Percentiles rank a stretch among this genome's conserved stretches.
Conservation (phyloP, 2,888 invertebrate genomes). For the Teinopalpus imperialis region DNA sequence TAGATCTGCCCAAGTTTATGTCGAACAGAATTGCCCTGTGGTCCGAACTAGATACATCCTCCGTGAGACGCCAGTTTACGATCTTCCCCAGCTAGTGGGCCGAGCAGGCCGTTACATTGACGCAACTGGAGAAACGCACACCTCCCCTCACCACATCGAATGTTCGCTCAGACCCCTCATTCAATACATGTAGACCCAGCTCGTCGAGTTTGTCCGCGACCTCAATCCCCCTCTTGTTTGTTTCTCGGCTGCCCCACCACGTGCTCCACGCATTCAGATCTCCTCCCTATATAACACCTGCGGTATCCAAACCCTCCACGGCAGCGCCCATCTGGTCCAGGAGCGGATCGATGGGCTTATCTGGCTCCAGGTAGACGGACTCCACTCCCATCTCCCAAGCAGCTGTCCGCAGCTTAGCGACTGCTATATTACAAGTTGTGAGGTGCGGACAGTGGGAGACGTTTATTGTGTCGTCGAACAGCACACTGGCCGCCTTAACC, state of each 20-base stretch:
- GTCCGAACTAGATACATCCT: neutral
- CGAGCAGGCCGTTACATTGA: neutral
- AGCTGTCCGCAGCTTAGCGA: conserved; percentile 14
- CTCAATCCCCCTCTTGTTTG: neutral
- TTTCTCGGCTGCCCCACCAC: conserved; percentile 3
- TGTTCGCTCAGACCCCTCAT: neutral
- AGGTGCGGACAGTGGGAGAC: conserved; percentile 8
- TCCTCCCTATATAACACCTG: conserved; percentile 20
- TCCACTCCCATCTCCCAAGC: conserved; percentile 17
- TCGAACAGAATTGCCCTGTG: neutral
- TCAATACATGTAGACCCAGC: neutral
- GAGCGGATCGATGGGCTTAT: conserved; percentile 17
- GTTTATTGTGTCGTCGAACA: conserved; percentile 16
- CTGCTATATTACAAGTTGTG: conserved; percentile 21
- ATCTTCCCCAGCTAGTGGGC: neutral
- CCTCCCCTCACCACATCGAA: neutral
- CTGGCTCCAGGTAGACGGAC: conserved; percentile 23
- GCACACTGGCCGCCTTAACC: conserved; percentile 16
- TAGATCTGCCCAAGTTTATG: neutral
- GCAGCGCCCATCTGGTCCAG: neutral
- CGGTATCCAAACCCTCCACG: neutral
- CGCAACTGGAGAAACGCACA: neutral
- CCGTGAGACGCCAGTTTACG: neutral
- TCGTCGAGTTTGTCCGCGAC: neutral
- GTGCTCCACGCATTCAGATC: conserved; percentile 26